These are phyloP conservation scores for Gadus macrocephalus DNA, from an alignment of 2,113 vertebrate genomes.

Conservation along the genomic window DNA sequence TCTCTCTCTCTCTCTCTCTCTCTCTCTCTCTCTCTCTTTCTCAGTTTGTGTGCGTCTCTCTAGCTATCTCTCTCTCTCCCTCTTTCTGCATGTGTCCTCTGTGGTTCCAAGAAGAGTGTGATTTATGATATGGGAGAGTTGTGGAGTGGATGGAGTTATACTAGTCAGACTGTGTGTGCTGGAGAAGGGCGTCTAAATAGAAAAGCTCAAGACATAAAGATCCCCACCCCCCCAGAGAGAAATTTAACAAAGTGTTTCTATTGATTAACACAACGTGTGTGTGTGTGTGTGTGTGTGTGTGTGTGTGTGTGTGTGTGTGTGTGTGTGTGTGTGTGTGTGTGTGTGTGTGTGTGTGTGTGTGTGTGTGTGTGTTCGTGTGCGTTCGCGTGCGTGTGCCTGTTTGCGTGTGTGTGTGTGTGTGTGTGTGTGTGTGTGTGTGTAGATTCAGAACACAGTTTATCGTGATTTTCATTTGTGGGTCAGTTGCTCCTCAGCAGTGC, in stretches of 20 bases:
- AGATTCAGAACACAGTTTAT: background rate
- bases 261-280: slow-evolving; percentile 29
- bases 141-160: background rate
- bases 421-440: background rate
- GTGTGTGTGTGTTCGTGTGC: background rate
- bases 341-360: slow-evolving; percentile 2
- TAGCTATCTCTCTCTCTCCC: slow-evolving; percentile 17
- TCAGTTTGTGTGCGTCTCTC: background rate
- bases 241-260: slow-evolving; percentile 26
- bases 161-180: background rate
- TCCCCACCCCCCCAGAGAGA: background rate
- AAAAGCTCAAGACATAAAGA: background rate
- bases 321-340: background rate
- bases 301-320: slow-evolving; percentile 2
- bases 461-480: background rate
- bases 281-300: background rate
- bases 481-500: background rate
- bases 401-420: background rate
- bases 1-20: background rate
- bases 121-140: slow-evolving; percentile 22
- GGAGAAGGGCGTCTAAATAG: background rate
- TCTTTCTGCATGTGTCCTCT: slow-evolving; percentile 8
- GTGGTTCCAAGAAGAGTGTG: background rate
- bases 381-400: background rate
- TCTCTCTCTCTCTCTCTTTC: background rate